Conservation (phyloP, 1,140 invertebrate genomes). For the Drosophila leontia region DNA sequence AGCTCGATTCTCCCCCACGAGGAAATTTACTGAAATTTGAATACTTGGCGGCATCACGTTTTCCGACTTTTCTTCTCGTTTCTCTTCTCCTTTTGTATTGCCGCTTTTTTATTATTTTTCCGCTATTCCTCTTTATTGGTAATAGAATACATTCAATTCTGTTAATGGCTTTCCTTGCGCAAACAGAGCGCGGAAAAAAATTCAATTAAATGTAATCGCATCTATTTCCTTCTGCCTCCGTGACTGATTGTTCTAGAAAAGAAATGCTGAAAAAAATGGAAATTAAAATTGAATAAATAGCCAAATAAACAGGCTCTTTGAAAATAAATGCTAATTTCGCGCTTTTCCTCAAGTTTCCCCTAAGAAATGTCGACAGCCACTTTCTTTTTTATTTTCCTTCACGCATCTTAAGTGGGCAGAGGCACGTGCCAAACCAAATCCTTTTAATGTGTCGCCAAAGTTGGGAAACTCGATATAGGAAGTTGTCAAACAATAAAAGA, state of each 20-base stretch:
- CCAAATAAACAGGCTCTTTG: conserved; percentile 75
- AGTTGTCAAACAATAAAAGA: conserved; percentile 28
- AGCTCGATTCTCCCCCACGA: conserved; percentile 3
- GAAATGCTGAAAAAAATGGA: conserved; percentile 27
- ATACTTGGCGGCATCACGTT: conserved; percentile 74
- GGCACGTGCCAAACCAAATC: conserved; percentile 72
- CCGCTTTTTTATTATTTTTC: conserved; percentile 67
- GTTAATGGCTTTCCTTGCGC: conserved; percentile 51
- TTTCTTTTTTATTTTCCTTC: conserved; percentile 21
- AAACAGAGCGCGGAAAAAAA: conserved; percentile 54
- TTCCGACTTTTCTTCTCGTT: conserved; percentile 52
- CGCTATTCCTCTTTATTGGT: conserved; percentile 47
- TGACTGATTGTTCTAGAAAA: conserved; percentile 62
- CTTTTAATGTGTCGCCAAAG: conserved; percentile 78
- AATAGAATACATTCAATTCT: conserved; percentile 69
- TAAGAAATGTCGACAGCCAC: conserved; percentile 27
- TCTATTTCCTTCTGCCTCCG: conserved; percentile 65
- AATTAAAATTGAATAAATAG: conserved; percentile 80
- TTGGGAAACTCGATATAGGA: conserved; percentile 46
- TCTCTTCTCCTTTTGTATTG: neutral
- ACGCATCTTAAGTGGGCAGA: conserved; percentile 23
- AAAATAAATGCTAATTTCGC: conserved; percentile 75
- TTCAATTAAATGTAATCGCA: conserved; percentile 84
- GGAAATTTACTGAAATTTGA: conserved; percentile 63
- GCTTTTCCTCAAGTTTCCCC: conserved; percentile 65